phyloP scores from a whole-genome alignment of 64 coral and sea anemone species.

The Actinia equina region DNA sequence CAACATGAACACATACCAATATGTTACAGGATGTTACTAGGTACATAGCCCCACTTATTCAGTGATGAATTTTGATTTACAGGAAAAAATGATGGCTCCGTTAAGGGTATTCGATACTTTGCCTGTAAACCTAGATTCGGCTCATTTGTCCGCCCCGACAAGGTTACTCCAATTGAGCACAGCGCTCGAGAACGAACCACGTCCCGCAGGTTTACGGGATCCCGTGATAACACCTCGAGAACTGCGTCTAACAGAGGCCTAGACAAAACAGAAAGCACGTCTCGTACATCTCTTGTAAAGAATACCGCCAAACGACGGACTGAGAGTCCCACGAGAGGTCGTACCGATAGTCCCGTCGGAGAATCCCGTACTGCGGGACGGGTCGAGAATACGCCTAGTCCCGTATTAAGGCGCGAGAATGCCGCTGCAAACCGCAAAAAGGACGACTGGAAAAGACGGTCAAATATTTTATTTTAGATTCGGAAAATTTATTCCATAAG shows the following conservation, averaged over 20 bases:
- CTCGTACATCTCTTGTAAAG: constrained; percentile 10
- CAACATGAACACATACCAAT: too few species aligned
- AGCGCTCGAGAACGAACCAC: constrained; percentile 24
- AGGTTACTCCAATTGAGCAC: constrained; percentile 71
- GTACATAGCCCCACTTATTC: too few species aligned
- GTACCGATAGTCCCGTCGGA: neutral
- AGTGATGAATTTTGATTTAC: neutral
- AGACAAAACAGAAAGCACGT: constrained; percentile 24
- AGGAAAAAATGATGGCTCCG: constrained; percentile 97
- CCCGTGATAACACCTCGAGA: constrained; percentile 6
- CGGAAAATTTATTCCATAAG: neutral
- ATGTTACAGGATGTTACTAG: too few species aligned
- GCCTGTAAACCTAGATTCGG: constrained; percentile 91
- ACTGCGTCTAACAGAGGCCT: constrained; percentile 26
- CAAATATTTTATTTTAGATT: constrained; percentile 99
- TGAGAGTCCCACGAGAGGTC: constrained; percentile 46
- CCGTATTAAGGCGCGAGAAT: constrained; percentile 54
- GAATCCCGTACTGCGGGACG: neutral
- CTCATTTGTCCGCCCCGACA: constrained; percentile 91
- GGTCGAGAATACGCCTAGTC: constrained; percentile 26
- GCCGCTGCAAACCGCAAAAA: constrained; percentile 64
- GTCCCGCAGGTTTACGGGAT: constrained; percentile 11
- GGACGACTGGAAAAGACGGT: constrained; percentile 91
- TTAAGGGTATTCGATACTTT: constrained; percentile 88
- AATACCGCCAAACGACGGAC: neutral